These are phyloP conservation scores for Scolopax rusticola DNA, from an alignment of 2,797 vertebrate species.

Conservation along the genomic window DNA sequence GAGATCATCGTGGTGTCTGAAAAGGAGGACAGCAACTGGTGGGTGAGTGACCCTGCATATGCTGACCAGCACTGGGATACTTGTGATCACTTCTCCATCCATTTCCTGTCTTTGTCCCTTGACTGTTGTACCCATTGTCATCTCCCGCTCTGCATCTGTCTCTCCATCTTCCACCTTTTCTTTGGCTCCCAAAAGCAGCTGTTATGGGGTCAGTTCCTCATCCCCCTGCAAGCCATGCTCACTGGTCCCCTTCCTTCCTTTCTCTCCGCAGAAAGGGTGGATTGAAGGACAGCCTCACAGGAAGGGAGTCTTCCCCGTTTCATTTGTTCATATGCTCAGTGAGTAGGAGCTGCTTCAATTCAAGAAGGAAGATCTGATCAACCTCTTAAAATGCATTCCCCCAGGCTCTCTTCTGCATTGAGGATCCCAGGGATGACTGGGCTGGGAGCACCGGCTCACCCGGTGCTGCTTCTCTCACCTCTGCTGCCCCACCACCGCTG, in stretches of 20 bases:
- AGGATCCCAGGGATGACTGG: background rate
- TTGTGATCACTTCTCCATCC: background rate
- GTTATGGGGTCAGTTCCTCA: background rate
- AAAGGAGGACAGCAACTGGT: slow-evolving; percentile 87
- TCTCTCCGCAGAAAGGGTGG: slow-evolving; percentile 81
- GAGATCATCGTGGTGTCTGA: slow-evolving; percentile 85
- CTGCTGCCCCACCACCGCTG: background rate
- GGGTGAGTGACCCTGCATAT: slow-evolving; percentile 78
- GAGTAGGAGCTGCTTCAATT: slow-evolving; percentile 61
- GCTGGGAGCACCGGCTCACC: background rate
- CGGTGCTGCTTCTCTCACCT: background rate
- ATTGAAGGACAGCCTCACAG: slow-evolving; percentile 85
- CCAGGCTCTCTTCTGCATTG: background rate
- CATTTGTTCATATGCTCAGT: slow-evolving; percentile 82
- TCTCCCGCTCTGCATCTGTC: background rate
- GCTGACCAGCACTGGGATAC: accelerated
- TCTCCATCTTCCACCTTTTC: background rate
- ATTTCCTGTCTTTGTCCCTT: background rate
- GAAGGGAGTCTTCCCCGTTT: slow-evolving; percentile 86
- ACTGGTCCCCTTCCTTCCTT: background rate
- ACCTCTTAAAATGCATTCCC: background rate
- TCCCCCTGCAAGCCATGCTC: background rate
- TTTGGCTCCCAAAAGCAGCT: background rate
- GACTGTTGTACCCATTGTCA: accelerated
- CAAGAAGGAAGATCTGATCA: background rate